Evolutionary conservation across 2,888 invertebrate species (phyloP).

Genomic region (Cheilosia vulpina): DNA sequence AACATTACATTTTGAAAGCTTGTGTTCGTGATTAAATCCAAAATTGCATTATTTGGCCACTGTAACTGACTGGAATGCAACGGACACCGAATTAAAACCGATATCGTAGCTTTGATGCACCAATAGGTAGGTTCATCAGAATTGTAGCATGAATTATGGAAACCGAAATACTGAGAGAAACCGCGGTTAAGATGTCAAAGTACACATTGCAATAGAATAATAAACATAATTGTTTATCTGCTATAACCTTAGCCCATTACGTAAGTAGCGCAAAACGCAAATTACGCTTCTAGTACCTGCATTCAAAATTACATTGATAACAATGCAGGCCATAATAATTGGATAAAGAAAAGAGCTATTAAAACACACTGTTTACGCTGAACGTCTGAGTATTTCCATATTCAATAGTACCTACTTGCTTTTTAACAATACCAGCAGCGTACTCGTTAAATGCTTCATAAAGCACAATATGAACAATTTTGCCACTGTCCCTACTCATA

Average conservation of each 20-base stretch:
- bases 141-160: no score
- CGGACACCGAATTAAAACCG: no score
- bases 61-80: no score
- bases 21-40: no score
- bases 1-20: no score
- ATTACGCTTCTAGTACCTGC: slow-evolving; percentile 22
- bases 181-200: no score
- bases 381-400: neutral
- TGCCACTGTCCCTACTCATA: neutral
- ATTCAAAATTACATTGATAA: slow-evolving; percentile 15
- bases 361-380: neutral
- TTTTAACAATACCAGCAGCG: neutral
- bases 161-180: no score
- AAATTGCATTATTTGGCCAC: no score
- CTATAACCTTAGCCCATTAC: slow-evolving; percentile 18
- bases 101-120: no score
- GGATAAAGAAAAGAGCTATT: slow-evolving; percentile 9
- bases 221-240: neutral
- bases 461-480: neutral
- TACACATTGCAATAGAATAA: no score
- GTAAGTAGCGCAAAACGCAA: slow-evolving; percentile 10
- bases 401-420: neutral
- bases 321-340: slow-evolving; percentile 19
- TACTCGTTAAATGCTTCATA: neutral
- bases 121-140: no score